These are phyloP conservation scores for Drymodes brunneopygia DNA, from an alignment of 2,113 vertebrate species.

Conservation along the genomic window DNA sequence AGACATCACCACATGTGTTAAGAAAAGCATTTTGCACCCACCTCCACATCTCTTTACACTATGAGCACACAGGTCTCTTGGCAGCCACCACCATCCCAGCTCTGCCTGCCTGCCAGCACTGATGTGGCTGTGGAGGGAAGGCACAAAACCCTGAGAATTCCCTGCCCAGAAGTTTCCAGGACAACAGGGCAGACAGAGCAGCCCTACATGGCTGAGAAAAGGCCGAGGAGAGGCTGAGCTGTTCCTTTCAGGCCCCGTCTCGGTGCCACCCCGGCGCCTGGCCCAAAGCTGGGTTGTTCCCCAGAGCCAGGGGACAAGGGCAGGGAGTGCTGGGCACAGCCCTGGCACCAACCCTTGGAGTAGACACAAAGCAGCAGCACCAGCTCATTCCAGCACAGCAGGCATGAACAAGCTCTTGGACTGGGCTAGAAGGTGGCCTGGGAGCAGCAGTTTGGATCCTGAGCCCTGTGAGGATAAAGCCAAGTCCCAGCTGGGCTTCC, in stretches of 20 bases:
- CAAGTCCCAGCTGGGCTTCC: background rate
- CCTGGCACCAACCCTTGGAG: background rate
- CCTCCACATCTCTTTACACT: accelerated
- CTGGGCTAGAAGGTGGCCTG: accelerated
- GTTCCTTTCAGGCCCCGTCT: background rate
- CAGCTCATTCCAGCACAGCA: background rate
- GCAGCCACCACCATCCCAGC: background rate
- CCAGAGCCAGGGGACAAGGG: background rate
- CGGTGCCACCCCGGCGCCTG: background rate
- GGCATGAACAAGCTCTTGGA: accelerated
- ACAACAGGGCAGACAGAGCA: background rate
- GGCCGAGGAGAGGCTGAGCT: background rate
- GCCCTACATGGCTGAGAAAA: background rate
- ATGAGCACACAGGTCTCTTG: accelerated
- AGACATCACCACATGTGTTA: background rate
- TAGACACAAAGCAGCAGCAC: background rate
- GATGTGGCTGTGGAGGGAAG: background rate
- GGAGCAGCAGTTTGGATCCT: background rate
- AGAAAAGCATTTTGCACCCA: background rate
- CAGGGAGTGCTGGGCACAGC: background rate
- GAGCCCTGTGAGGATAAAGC: background rate
- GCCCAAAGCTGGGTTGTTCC: background rate
- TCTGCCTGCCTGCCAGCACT: background rate
- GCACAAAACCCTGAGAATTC: background rate
- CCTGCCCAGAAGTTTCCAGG: background rate